A percentile compares a stretch with the other conserved stretches of the same genome.
Conservation (phyloP, 2,888 invertebrate species). For the Pachycephus smyrnensis region DNA sequence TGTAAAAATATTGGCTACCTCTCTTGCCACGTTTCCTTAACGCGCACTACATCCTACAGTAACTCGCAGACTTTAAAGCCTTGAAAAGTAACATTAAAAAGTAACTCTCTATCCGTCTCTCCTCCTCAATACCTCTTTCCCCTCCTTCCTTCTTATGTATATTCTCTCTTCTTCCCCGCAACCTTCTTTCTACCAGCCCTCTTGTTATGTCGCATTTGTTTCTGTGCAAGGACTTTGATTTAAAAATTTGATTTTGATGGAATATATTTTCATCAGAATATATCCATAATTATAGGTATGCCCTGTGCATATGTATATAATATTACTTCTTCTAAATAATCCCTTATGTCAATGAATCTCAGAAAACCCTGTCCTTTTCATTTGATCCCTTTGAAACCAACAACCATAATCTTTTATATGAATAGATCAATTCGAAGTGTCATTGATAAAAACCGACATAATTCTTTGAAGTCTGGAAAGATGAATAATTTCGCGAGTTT, state of each 20-base stretch:
- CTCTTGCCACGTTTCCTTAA: neutral
- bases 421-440: neutral
- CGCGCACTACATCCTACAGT: neutral
- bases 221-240: neutral
- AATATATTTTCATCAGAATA: neutral
- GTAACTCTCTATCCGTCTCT: neutral
- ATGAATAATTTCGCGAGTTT: neutral
- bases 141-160: neutral
- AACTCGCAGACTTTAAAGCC: neutral
- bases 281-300: neutral
- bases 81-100: neutral
- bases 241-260: neutral
- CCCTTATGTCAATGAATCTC: neutral
- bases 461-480: neutral
- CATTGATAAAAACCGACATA: neutral
- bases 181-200: neutral
- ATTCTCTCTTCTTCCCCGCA: neutral
- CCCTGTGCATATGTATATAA: neutral
- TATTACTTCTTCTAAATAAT: neutral
- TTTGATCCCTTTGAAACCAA: neutral
- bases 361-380: neutral
- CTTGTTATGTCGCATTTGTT: neutral
- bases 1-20: constrained; percentile 42
- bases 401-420: neutral
- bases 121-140: neutral